phyloP scores from a whole-genome alignment of 2,113 vertebrate genomes.

The Ahaetulla prasina region DNA sequence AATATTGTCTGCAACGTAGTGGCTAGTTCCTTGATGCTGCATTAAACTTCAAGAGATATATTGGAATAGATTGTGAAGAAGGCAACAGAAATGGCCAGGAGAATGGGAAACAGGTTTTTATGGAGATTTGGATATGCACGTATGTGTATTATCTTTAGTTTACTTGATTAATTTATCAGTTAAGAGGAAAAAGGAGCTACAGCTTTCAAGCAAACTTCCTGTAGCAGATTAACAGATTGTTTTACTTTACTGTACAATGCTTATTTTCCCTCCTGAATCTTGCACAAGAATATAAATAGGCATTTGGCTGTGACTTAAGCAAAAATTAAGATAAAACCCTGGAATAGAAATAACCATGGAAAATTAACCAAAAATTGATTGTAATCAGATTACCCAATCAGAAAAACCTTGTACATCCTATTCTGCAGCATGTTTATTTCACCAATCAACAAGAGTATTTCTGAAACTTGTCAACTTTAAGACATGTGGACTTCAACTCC shows the following conservation, averaged over 20 bases:
- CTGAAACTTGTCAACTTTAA: not conserved
- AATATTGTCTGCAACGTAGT: not conserved
- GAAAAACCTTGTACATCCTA: conserved; percentile 62
- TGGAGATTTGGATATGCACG: not conserved
- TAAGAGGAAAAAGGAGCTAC: not conserved
- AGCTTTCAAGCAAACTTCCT: not conserved
- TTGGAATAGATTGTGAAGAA: not conserved
- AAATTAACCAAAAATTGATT: conserved; percentile 45
- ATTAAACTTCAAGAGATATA: not conserved
- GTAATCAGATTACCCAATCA: conserved; percentile 59
- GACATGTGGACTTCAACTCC: not conserved
- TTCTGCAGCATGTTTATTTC: conserved; percentile 43
- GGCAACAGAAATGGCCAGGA: not conserved
- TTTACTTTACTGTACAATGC: conserved; percentile 30
- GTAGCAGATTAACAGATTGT: conserved; percentile 31
- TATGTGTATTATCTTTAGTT: not conserved
- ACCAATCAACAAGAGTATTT: conserved; percentile 27
- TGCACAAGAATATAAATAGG: conserved; percentile 51
- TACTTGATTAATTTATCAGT: not conserved
- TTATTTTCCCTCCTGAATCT: conserved; percentile 31
- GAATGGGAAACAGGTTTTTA: not conserved
- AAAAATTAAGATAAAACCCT: conserved; percentile 40
- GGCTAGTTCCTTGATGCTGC: not conserved
- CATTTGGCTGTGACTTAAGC: conserved; percentile 50
- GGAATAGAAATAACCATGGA: conserved; percentile 50